Base-by-base conservation (phyloP, 2,113 vertebrate species). In the Delphinus delphis region DNA sequence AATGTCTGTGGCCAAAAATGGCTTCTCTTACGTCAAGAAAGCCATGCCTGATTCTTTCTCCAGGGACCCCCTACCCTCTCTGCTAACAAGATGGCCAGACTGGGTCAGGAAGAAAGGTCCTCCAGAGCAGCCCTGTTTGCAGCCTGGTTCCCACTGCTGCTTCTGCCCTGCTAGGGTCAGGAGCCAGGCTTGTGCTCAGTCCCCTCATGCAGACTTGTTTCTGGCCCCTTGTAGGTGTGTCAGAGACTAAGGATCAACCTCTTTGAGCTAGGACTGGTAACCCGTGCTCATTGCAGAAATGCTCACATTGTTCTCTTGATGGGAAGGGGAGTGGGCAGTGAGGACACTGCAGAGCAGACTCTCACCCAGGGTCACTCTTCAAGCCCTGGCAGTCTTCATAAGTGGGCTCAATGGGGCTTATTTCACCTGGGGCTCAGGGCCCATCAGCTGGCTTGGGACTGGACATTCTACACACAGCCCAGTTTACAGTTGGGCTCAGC, bases 101-200 rank as follows among this genome's bases (percentile, higher is more conserved):
- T 90, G 92, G 84, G 88, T 91, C 68, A 71, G 95, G 84, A 79
- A 93, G 79, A 67, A 92, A 84, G 60, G 68, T 70, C 67, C 67
- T 63, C 18, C 25, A 18, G 50, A 38, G 41, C 93, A 84, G 81
- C 90, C 83, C 73, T 88, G 6, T 41, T 89, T 53, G 13, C n/a
- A 60, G 58, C 14, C n/a, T 80, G 55, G 23, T 73, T 80, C 70
- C 58, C 14, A 2, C 44, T 8, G 15, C 13, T 4, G 9, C n/a
- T 14, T 23, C 58, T 62, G 36, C 31, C n/a, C 47, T 82, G 20
- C 5, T 68, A 63, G 83, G 21, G 6, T 47, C 53, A 41, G 85
- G 70, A 15, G 5, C 41, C 41, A 53, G 80, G 44, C 11, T 28
- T 73, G 36, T 84, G 26, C 33, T 80, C 38, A 44, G 21, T 76